These are phyloP conservation scores for Thripadectes ignobilis DNA, from an alignment of 2,797 vertebrate species.

Conservation along the genomic window DNA sequence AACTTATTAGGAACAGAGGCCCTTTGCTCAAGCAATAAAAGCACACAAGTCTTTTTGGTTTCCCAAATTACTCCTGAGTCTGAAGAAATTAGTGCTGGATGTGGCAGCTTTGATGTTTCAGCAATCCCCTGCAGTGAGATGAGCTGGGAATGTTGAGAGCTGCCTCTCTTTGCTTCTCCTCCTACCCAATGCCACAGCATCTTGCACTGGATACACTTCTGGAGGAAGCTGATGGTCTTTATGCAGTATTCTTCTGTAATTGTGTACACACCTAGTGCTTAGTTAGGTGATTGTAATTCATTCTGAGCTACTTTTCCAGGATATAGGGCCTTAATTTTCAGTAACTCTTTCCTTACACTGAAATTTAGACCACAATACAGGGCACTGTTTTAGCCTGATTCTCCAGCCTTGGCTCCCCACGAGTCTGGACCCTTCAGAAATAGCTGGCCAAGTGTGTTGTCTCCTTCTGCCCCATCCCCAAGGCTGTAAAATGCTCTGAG, in stretches of 20 bases:
- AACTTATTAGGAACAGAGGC: neutral
- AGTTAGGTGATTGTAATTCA: neutral
- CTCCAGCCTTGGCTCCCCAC: neutral
- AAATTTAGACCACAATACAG: neutral
- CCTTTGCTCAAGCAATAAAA: neutral
- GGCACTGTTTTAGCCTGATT: neutral
- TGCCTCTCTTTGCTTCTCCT: neutral
- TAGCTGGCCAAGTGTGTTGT: neutral
- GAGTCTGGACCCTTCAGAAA: conserved; percentile 25
- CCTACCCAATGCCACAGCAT: fast-evolving
- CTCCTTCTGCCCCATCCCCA: conserved; percentile 24
- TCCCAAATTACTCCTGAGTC: neutral
- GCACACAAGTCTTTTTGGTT: neutral
- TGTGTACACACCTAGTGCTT: neutral
- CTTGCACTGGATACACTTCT: neutral
- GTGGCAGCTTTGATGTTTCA: neutral
- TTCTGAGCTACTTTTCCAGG: neutral
- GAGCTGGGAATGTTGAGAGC: neutral
- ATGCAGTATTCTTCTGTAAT: neutral
- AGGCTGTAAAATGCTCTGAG: neutral
- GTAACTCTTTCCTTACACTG: neutral
- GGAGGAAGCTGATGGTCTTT: neutral
- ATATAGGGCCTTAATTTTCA: neutral
- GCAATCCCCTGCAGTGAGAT: neutral
- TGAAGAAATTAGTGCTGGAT: neutral